Conservation (phyloP, 2,797 vertebrate genomes). For the Thamnophis elegans region DNA sequence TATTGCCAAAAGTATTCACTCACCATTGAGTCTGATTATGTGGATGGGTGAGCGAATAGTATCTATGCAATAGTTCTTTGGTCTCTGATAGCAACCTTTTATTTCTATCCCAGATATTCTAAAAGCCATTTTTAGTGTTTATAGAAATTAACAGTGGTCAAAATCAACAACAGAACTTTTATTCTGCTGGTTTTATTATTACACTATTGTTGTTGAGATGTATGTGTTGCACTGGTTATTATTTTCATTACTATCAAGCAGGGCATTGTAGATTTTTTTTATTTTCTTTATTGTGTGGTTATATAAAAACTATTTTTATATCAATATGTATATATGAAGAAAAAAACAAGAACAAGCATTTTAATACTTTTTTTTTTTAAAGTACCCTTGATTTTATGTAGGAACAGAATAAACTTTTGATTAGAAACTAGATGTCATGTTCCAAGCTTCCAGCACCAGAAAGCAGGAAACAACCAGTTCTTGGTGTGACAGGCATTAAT, state of each 20-base stretch:
- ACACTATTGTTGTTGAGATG: not conserved
- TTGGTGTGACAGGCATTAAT: too few relatives aligned
- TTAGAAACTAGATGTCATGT: not conserved
- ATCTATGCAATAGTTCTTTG: not conserved
- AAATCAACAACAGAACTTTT: not conserved
- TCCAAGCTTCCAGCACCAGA: too few relatives aligned
- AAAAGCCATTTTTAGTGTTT: not conserved
- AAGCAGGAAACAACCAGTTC: too few relatives aligned
- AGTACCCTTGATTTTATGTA: not conserved
- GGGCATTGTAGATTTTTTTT: not conserved
- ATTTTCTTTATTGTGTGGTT: not conserved
- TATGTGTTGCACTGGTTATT: not conserved
- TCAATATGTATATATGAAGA: not conserved
- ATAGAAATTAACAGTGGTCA: not conserved
- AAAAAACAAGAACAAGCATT: not conserved
- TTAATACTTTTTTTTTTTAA: not conserved
- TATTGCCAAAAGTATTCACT: too few relatives aligned
- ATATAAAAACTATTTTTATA: not conserved
- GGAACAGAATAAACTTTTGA: not conserved
- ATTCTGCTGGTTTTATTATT: not conserved
- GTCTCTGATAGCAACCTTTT: not conserved
- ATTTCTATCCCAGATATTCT: not conserved
- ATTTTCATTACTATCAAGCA: not conserved
- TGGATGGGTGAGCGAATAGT: too few relatives aligned
- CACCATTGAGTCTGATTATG: too few relatives aligned